Evolutionary conservation across 2,797 vertebrate genomes (phyloP), one percentile per base, ranked within the genome.

Genomic region (Siniperca obscura): DNA sequence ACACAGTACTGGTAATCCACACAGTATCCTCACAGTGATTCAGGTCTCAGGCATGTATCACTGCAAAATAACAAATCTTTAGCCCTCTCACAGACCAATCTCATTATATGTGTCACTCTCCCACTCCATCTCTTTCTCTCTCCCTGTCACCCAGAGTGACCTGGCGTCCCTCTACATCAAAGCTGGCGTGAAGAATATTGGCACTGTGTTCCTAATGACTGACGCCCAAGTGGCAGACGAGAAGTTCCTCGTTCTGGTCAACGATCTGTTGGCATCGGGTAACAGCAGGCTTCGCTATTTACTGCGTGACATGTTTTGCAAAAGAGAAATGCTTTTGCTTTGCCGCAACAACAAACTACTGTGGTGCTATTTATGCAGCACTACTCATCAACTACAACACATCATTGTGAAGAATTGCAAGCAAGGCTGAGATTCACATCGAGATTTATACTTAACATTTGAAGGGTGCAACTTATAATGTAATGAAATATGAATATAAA

Each of bases 211-310:
- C 78, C 96, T 99, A n/a, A 96, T 99, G 97, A 98, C 97, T 0
- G 98, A 99, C 0, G 92, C 95, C 0, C 98, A 99, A 77, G 95
- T 99, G 87, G 94, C 94, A 0, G 97, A 99, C 0, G 98, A 99
- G 87, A 97, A 96, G 92, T 99, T 99, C 93, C 96, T 99, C 16
- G 96, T 99, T 86, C 95, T 98, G 91, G 92, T 99, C 90, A 99
- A 99, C 52, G 98, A 99, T 90, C 96, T 99, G 78, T 76, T 99
- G 94, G 97, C 98, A 68, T 97, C 98, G 78, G 98, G 98, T 99
- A 94, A 90, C 80, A 62, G 69, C 81, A 66, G 76, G 80, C 70
- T 55, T 53, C 1, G 1, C 84, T 87, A 80, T 90, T 84, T 88
- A 78, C 79, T 38, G 44, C 65, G 11, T 77, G 78, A 80, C 84